A percentile compares a stretch with the other conserved stretches of the same genome.
Conservation (phyloP, 2,888 invertebrate species). For the Tipula unca region DNA sequence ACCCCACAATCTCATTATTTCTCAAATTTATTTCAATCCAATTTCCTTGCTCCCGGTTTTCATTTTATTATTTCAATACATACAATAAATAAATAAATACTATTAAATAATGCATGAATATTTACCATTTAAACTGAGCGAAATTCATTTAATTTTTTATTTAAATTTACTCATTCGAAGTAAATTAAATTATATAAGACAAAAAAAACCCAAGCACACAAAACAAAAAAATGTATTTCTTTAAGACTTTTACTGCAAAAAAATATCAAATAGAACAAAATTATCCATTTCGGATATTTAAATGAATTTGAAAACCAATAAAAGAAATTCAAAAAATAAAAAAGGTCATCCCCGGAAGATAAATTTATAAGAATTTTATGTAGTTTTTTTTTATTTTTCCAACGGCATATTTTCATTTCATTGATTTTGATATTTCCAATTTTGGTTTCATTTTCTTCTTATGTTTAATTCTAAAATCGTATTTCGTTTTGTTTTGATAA, state of each 20-base stretch:
- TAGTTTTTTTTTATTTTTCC: background rate
- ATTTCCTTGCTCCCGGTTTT: background rate
- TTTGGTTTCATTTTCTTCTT: background rate
- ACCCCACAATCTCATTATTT: background rate
- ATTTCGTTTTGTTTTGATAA: background rate
- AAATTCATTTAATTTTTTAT: background rate
- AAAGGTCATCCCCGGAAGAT: background rate
- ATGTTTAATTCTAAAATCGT: background rate
- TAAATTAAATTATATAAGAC: background rate
- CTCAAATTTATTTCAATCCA: background rate
- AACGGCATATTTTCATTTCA: background rate
- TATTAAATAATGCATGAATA: background rate
- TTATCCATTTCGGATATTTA: background rate
- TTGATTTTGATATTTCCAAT: background rate
- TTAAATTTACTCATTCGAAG: background rate
- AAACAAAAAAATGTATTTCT: background rate
- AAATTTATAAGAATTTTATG: background rate
- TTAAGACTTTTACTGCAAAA: background rate
- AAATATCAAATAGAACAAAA: background rate
- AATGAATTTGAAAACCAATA: background rate
- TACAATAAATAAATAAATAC: background rate
- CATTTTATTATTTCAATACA: background rate
- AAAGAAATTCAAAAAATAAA: background rate
- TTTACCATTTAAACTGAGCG: background rate
- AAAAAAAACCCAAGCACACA: background rate